Evolutionary conservation across 53 echinoderm and acorn worm species (phyloP).

Genomic region (Stichopus horrens): DNA sequence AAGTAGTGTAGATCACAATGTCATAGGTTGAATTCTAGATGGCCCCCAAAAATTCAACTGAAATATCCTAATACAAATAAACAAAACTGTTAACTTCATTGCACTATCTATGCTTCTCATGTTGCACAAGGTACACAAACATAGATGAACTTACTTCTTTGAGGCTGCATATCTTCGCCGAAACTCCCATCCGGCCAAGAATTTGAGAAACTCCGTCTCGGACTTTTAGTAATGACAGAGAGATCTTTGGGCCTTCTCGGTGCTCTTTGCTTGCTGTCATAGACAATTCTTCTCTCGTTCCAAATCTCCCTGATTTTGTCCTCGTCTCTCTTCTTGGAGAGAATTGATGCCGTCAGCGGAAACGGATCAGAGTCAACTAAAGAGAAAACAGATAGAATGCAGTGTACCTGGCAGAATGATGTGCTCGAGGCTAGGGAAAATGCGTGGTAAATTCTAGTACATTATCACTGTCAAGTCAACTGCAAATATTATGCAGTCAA

Average conservation of each 20-base stretch:
- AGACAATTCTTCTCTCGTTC: constrained; percentile 40
- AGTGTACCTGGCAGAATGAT: too few species aligned
- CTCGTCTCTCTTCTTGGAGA: constrained; percentile 34
- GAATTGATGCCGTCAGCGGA: constrained; percentile 16
- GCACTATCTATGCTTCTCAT: too few species aligned
- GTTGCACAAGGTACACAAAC: not conserved
- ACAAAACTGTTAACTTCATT: too few species aligned
- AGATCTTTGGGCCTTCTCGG: constrained; percentile 37
- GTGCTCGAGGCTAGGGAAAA: too few species aligned
- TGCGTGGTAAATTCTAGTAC: too few species aligned
- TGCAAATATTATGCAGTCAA: too few species aligned
- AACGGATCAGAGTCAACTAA: constrained; percentile 47
- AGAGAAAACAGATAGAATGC: not conserved
- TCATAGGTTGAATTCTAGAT: too few species aligned
- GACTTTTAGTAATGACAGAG: constrained; percentile 17
- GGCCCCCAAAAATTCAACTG: too few species aligned
- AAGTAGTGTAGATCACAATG: too few species aligned
- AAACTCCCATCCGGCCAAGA: constrained; percentile 89
- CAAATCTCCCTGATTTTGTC: constrained; percentile 28
- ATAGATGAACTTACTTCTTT: constrained; percentile 22
- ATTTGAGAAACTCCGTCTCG: constrained; percentile 81
- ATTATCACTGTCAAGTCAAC: too few species aligned
- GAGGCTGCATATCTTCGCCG: constrained; percentile 34
- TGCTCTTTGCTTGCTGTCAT: constrained; percentile 21
- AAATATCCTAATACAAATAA: too few species aligned